Evolutionary conservation across 2,888 invertebrate species (phyloP).

Genomic region (Microctonus aethiopoides): DNA sequence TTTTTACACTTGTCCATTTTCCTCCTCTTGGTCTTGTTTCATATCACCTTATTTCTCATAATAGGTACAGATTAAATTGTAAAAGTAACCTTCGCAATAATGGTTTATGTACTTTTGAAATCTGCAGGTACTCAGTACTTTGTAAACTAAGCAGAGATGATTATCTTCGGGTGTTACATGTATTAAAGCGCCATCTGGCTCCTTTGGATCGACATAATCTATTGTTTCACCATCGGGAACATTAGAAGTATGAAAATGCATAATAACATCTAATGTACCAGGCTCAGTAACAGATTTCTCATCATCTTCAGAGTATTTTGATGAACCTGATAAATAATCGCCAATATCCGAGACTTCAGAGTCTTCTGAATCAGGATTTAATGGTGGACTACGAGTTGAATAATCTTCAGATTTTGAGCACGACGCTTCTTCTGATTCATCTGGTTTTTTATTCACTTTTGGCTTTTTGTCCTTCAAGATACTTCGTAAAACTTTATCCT

Average conservation of each 20-base stretch:
- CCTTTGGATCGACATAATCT: conserved; percentile 57
- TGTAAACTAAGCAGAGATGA: conserved; percentile 76
- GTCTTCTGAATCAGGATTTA: conserved; percentile 50
- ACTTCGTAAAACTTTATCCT: conserved; percentile 27
- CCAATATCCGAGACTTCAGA: conserved; percentile 56
- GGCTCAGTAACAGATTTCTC: conserved; percentile 40
- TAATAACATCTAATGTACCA: conserved; percentile 57
- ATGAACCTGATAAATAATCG: conserved; percentile 54
- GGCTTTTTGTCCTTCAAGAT: conserved; percentile 27
- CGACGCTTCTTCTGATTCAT: conserved; percentile 42
- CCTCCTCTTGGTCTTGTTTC: no score
- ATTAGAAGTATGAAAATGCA: conserved; percentile 59
- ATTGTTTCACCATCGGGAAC: conserved; percentile 50
- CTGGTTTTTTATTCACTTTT: conserved; percentile 20
- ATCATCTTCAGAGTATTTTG: conserved; percentile 45
- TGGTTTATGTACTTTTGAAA: conserved; percentile 62
- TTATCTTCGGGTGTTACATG: conserved; percentile 75
- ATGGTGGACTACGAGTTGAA: conserved; percentile 27
- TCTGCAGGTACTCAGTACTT: conserved; percentile 68
- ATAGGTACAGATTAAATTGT: conserved; percentile 62
- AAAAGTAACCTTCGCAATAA: conserved; percentile 59
- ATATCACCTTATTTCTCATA: conserved; percentile 41
- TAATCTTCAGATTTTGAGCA: conserved; percentile 37
- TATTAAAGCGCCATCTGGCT: conserved; percentile 69
- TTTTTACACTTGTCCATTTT: background rate